phyloP scores from a whole-genome alignment of 35 echinoderm and acorn worm genomes.

The Holothuria glaberrima region DNA sequence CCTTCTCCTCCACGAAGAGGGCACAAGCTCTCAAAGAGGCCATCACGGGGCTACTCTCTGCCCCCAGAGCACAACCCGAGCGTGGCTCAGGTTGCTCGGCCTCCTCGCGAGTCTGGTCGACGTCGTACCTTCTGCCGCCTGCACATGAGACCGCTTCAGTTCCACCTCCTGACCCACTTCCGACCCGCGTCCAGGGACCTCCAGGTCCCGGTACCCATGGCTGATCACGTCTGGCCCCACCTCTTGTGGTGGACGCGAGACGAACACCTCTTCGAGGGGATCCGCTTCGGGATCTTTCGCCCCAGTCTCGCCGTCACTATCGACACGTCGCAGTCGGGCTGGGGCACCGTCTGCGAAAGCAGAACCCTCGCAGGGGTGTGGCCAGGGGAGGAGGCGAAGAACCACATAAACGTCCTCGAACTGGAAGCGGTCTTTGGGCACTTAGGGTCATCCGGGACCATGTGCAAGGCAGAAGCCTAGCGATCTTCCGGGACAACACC shows the following conservation, averaged over 20 bases:
- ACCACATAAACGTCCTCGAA: neutral
- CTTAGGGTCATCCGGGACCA: neutral
- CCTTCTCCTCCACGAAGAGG: neutral
- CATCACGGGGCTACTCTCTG: neutral
- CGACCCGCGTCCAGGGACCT: neutral
- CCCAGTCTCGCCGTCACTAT: too few species aligned
- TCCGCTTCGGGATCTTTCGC: too few species aligned
- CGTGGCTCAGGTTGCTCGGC: neutral
- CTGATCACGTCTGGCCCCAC: neutral
- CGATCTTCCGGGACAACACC: too few species aligned
- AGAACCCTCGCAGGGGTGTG: too few species aligned
- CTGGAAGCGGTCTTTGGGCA: neutral
- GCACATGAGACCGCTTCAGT: neutral
- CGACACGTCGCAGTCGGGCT: neutral
- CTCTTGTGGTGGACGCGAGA: neutral
- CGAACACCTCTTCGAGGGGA: too few species aligned
- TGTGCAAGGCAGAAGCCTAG: too few species aligned
- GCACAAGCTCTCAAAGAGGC: neutral
- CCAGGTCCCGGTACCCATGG: too few species aligned
- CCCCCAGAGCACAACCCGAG: neutral
- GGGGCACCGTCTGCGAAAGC: neutral
- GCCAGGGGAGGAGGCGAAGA: neutral
- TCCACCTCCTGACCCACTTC: too few species aligned
- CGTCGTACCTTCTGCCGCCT: neutral
- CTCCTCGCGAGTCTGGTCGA: neutral